A percentile compares a stretch with the other conserved stretches of the same genome.
These are phyloP conservation scores for Cordylochernes scorpioides DNA, from an alignment of 2,888 invertebrate genomes.

Conservation along the genomic window DNA sequence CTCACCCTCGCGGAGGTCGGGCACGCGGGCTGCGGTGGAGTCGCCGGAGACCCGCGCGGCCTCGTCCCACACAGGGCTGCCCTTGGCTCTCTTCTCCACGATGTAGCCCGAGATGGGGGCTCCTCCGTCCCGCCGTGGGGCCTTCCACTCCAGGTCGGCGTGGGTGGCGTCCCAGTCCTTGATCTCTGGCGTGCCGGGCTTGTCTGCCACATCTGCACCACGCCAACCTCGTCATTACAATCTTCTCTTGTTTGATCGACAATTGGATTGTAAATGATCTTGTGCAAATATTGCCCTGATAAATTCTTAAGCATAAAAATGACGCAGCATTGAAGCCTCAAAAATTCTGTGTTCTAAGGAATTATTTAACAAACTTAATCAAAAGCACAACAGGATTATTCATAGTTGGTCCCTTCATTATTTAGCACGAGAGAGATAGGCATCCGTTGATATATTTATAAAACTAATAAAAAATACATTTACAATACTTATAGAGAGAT, in stretches of 20 bases:
- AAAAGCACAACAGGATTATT: no score
- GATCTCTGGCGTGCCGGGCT: conserved; percentile 59
- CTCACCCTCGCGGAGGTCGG: conserved; percentile 59
- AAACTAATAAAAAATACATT: no score
- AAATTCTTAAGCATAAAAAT: no score
- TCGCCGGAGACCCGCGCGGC: conserved; percentile 38
- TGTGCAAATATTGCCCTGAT: not conserved
- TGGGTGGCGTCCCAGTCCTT: conserved; percentile 64
- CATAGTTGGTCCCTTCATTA: no score
- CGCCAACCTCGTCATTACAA: not conserved
- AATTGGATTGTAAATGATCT: not conserved
- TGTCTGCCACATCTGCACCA: conserved; percentile 34
- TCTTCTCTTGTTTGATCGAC: not conserved
- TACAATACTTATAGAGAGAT: no score
- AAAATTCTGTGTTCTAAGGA: no score
- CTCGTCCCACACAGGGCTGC: conserved; percentile 42
- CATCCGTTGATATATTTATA: no score
- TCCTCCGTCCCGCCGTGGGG: conserved; percentile 47
- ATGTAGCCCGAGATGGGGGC: conserved; percentile 57
- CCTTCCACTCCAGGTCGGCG: conserved; percentile 55
- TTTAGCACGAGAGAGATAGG: no score
- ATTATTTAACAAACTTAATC: no score
- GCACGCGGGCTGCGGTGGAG: conserved; percentile 31
- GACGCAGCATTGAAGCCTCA: no score
- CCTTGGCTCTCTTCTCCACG: conserved; percentile 41